Conservation (phyloP, 2,888 invertebrate genomes). For the Cyclophora albipunctata region DNA sequence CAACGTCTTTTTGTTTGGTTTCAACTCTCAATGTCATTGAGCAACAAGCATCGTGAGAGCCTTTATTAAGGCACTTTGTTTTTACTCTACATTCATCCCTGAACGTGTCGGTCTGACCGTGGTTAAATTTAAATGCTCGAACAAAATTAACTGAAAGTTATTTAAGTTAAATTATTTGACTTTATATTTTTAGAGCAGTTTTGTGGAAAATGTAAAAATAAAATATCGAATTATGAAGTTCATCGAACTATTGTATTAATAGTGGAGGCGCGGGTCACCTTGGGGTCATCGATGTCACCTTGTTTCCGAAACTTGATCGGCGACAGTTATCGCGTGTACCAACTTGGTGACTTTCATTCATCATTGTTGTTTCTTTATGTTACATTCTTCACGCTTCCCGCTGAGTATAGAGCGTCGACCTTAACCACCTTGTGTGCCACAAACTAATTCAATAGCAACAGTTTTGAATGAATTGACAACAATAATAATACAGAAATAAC, state of each 20-base stretch:
- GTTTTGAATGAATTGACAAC: no score
- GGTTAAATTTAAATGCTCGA: conserved; percentile 1
- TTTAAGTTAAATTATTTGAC: background rate
- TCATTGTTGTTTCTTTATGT: conserved; percentile 34
- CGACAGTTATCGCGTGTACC: conserved; percentile 51
- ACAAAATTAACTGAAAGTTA: no score
- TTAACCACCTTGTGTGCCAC: conserved; percentile 9
- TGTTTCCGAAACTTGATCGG: conserved; percentile 65
- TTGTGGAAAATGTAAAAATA: conserved; percentile 30
- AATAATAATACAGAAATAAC: no score
- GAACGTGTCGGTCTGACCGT: conserved; percentile 1
- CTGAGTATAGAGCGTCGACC: conserved; percentile 8
- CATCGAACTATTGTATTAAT: conserved; percentile 47
- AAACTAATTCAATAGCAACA: no score
- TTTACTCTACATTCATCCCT: conserved; percentile 14
- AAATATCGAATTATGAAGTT: conserved; percentile 34
- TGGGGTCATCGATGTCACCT: conserved; percentile 66
- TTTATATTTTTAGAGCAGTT: conserved; percentile 9
- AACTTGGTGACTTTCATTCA: conserved; percentile 50
- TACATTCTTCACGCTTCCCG: conserved; percentile 17
- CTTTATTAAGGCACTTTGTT: conserved; percentile 14
- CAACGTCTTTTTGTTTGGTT: conserved; percentile 29
- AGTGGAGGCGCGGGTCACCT: conserved; percentile 55
- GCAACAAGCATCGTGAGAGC: conserved; percentile 21
- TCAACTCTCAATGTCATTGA: conserved; percentile 24